These are phyloP conservation scores for Oasisia sp. DNA, from an alignment of 2,888 invertebrate species.

Conservation along the genomic window DNA sequence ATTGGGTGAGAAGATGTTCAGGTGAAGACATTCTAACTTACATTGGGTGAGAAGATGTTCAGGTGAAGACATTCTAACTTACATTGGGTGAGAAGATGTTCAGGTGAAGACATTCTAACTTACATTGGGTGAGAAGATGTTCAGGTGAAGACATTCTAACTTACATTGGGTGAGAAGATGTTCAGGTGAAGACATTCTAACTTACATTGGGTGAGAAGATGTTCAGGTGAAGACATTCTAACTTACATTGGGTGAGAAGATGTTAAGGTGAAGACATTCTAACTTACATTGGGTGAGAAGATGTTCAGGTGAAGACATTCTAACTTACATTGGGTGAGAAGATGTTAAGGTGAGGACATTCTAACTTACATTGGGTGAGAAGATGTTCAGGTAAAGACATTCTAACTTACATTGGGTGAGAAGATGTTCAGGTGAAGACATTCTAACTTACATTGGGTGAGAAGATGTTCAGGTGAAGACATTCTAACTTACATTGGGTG, in stretches of 20 bases:
- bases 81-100: slow-evolving; percentile 76
- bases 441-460: slow-evolving; percentile 68
- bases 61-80: slow-evolving; percentile 56
- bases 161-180: slow-evolving; percentile 74
- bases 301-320: slow-evolving; percentile 86
- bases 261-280: slow-evolving; percentile 85
- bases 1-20: slow-evolving; percentile 76
- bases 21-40: slow-evolving; percentile 37
- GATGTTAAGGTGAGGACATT: slow-evolving; percentile 84
- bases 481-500: neutral
- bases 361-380: slow-evolving; percentile 73
- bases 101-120: slow-evolving; percentile 81
- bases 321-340: slow-evolving; percentile 72
- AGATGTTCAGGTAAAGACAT: slow-evolving; percentile 83
- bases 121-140: slow-evolving; percentile 75
- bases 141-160: slow-evolving; percentile 82
- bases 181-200: slow-evolving; percentile 85
- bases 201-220: slow-evolving; percentile 73
- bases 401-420: no score
- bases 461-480: slow-evolving; percentile 73
- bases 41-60: no score
- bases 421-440: slow-evolving; percentile 79
- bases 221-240: slow-evolving; percentile 85
- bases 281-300: slow-evolving; percentile 72
- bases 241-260: slow-evolving; percentile 74